A percentile compares a stretch with the other conserved stretches of the same genome.
These are phyloP conservation scores for Drosophila mettleri DNA, from an alignment of 2,888 invertebrate species.

Conservation along the genomic window DNA sequence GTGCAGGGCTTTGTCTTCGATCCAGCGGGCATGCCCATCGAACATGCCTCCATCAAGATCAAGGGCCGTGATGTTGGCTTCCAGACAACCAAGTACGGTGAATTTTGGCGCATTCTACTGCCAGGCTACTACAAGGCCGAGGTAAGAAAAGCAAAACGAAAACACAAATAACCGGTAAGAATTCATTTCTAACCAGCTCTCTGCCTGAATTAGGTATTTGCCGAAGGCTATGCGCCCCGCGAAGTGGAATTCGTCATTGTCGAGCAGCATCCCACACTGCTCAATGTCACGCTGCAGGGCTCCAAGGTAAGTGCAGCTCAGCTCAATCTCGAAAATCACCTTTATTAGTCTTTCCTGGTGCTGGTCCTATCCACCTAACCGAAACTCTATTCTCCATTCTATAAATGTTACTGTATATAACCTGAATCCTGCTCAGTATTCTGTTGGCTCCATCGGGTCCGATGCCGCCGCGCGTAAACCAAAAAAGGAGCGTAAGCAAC, in stretches of 20 bases:
- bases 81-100: slow-evolving; percentile 95
- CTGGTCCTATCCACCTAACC: slow-evolving; percentile 30
- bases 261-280: slow-evolving; percentile 92
- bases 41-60: slow-evolving; percentile 91
- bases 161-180: not conserved
- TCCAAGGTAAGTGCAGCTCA: slow-evolving; percentile 87
- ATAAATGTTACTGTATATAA: slow-evolving; percentile 8
- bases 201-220: slow-evolving; percentile 88
- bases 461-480: slow-evolving; percentile 3
- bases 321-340: no score
- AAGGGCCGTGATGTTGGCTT: slow-evolving; percentile 93
- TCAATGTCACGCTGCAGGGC: slow-evolving; percentile 92
- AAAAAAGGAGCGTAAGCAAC: slow-evolving; percentile 52
- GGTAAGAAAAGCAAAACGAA: slow-evolving; percentile 89
- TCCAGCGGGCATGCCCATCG: slow-evolving; percentile 91
- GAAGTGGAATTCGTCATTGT: slow-evolving; percentile 95
- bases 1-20: slow-evolving; percentile 95
- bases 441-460: slow-evolving; percentile 10
- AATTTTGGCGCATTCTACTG: slow-evolving; percentile 96
- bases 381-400: slow-evolving; percentile 3
- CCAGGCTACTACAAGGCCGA: slow-evolving; percentile 94
- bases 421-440: slow-evolving; percentile 27
- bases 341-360: slow-evolving; percentile 30
- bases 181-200: slow-evolving; percentile 3
- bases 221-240: slow-evolving; percentile 92